These are phyloP conservation scores for Drosophila pseudoobscura DNA, from an alignment of 1,140 invertebrate genomes.

Conservation along the genomic window DNA sequence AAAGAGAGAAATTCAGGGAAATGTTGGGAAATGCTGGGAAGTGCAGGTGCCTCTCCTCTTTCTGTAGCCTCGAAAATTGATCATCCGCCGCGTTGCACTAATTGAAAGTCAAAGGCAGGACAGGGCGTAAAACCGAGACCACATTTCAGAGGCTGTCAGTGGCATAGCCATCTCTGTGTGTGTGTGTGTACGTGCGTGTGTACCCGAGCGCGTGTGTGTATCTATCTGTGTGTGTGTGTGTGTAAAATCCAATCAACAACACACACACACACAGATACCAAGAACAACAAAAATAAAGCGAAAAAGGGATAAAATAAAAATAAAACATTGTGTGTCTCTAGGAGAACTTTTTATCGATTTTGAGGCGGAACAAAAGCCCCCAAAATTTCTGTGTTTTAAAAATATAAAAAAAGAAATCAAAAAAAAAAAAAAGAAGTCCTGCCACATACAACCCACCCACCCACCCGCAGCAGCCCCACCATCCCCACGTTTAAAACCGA, in stretches of 20 bases:
- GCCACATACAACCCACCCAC: not conserved
- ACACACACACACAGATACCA: constrained; percentile 13
- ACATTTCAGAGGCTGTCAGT: constrained; percentile 37
- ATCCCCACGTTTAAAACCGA: not conserved
- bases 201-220: constrained; percentile 26
- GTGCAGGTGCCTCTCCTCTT: no score
- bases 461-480: not conserved
- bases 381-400: constrained; percentile 45
- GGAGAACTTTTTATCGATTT: constrained; percentile 47
- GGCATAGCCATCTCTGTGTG: constrained; percentile 37
- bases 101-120: constrained; percentile 51
- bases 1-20: no score
- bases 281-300: constrained; percentile 12
- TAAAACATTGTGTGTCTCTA: constrained; percentile 40
- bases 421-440: constrained; percentile 35
- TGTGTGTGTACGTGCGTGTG: constrained; percentile 21
- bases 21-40: no score
- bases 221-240: constrained; percentile 12
- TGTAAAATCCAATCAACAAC: constrained; percentile 56
- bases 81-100: constrained; percentile 56
- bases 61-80: constrained; percentile 22
- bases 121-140: constrained; percentile 24
- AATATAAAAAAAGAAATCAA: constrained; percentile 4
- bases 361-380: constrained; percentile 40
- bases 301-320: constrained; percentile 39